Evolutionary conservation across 2,113 vertebrate species (phyloP).

Genomic region (Sterna hirundo): DNA sequence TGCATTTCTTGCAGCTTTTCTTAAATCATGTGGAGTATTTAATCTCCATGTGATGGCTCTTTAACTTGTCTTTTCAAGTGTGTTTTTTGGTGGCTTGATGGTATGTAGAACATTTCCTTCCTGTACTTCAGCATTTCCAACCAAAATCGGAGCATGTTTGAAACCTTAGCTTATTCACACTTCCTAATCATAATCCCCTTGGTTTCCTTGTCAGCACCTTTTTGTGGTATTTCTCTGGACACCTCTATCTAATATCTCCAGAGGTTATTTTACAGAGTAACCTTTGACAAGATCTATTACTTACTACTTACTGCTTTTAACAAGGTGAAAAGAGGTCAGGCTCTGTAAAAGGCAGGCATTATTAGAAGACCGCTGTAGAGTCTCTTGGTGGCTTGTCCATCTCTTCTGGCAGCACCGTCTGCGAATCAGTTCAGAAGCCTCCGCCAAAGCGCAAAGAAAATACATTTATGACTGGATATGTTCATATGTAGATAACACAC

Average conservation of each 20-base stretch:
- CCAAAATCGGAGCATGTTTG: conserved; percentile 46
- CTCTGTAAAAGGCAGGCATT: conserved; percentile 17
- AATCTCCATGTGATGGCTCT: conserved; percentile 18
- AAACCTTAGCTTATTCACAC: conserved; percentile 55
- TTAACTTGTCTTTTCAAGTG: conserved; percentile 49
- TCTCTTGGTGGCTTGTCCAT: conserved; percentile 2
- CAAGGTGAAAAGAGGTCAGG: conserved; percentile 41
- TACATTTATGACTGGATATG: background rate
- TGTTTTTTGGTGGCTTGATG: conserved; percentile 55
- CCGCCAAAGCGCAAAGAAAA: background rate
- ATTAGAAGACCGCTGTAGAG: background rate
- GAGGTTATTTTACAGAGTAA: conserved; percentile 63
- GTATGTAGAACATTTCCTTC: conserved; percentile 59
- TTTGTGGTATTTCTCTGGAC: conserved; percentile 59
- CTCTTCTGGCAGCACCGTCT: background rate
- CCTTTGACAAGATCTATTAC: conserved; percentile 68
- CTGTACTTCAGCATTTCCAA: conserved; percentile 42
- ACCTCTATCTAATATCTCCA: conserved; percentile 56
- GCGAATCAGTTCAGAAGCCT: background rate
- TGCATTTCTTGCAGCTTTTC: conserved; percentile 10
- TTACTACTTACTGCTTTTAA: conserved; percentile 60
- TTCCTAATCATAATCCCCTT: conserved; percentile 57
- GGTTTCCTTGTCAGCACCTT: conserved; percentile 61
- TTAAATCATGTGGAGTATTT: background rate
- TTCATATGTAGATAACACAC: background rate